Evolutionary conservation across 2,888 invertebrate genomes (phyloP), one percentile per base, ranked within the genome.

Genomic region (Caenorhabditis sp.): DNA sequence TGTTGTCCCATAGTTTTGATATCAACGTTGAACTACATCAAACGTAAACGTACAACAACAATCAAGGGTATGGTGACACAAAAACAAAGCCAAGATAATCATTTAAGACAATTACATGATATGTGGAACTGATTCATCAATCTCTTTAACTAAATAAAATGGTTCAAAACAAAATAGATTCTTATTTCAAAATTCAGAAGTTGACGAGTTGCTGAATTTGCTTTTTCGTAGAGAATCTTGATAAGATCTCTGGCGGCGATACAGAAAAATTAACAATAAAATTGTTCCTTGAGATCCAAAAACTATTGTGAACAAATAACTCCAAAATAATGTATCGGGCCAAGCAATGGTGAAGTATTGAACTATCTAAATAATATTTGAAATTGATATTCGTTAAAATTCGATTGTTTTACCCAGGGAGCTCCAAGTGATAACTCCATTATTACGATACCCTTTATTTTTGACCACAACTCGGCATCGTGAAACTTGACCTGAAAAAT

Each of bases 351-450:
- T 70, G 8, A 82, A 60, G 62, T 81, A 82, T 63, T 82, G 81
- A 26, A 81, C 61, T 1, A 75, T 65, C 82, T 82, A 23, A 50
- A 78, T 17, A 10, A 43, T 36, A 12, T 36, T 36, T n/a, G n/a
- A n/a, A n/a, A n/a, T 36, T 36, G 36, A 5, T 36, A 8, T 8
- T 36, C 36, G 12, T 5, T 5, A 8, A 36, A 8, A 8, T 36
- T 8, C 12, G 5, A 8, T 36, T 36, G 36, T 8, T 12, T 43
- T 57, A 83, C 83, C 83, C 82, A 82, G 10, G 83, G 83, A 54
- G 79, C 59, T 54, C 83, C 83, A 21, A 82, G 69, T 1, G 78
- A 78, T 17, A 82, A 66, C 59, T 81, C 81, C 76, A 83, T 81
- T 23, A 81, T 65, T 4, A 82, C 54, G 1, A 83, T 43, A 3